A percentile compares a stretch with the other conserved stretches of the same genome.
Conservation (phyloP, 2,888 invertebrate species). For the Noctua janthe region DNA sequence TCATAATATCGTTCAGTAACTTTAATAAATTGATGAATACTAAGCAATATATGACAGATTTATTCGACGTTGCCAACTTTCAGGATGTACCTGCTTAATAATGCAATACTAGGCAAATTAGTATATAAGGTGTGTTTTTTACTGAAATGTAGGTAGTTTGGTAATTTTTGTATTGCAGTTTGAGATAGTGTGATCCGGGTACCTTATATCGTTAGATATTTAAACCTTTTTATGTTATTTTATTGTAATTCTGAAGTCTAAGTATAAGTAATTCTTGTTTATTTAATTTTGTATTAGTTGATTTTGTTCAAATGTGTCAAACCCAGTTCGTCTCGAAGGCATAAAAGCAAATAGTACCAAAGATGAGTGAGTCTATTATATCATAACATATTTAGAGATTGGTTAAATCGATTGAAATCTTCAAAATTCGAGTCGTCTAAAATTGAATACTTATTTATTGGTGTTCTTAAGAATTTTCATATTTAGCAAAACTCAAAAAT, state of each 20-base stretch:
- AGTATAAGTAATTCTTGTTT: not conserved
- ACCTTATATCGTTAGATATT: conserved; percentile 7
- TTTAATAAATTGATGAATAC: not conserved
- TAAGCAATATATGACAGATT: not conserved
- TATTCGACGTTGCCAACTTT: not conserved
- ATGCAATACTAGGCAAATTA: conserved; percentile 45
- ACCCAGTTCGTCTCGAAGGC: conserved; percentile 42
- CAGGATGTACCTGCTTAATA: not conserved
- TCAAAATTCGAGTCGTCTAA: conserved; percentile 8
- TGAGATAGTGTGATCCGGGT: conserved; percentile 4
- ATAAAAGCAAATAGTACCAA: conserved; percentile 58
- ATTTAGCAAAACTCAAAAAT: not conserved
- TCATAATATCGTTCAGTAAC: not conserved
- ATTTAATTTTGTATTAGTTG: conserved; percentile 18
- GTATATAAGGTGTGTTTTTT: conserved; percentile 48
- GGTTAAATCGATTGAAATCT: conserved; percentile 24
- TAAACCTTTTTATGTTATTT: conserved; percentile 27
- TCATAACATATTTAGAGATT: conserved; percentile 12
- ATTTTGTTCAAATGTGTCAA: conserved; percentile 29
- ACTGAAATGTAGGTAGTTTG: conserved; percentile 32
- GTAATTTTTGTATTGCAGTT: conserved; percentile 36
- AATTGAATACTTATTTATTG: conserved; percentile 25
- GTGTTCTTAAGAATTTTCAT: not conserved
- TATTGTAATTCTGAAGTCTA: conserved; percentile 15
- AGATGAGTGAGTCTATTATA: conserved; percentile 57